Base-by-base conservation (phyloP, 1,140 invertebrate species). In the Drosophila azteca region DNA sequence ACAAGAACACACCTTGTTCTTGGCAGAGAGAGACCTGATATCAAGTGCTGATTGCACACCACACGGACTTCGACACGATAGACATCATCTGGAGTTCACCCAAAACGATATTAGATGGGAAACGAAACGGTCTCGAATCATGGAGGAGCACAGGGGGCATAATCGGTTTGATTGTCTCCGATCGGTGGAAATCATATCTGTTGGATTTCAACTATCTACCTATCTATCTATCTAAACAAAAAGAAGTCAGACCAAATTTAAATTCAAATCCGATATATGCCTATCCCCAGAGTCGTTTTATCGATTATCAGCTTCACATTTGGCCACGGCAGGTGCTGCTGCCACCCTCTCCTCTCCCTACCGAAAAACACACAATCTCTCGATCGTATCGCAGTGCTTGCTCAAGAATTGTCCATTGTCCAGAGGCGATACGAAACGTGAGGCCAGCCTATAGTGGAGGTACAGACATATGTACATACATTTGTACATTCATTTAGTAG, bases 311-410 rank as follows among this genome's bases (percentile, higher is more conserved):
- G 24, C 3, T 24, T 24, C 24, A 24, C 24, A 24, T 3, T 24
- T 20, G 5, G 24, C 24, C 8, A 9, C 29, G 29, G 29, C 29
- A 2, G 29, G 0, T 31, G 29, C 29, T 8, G 29, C 29, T 20
- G 17, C 17, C 17, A 20, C 17, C 17, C 17, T 20, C 17, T 20
- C 17, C 17, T 20, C 15, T 9, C 39, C 24, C 53, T 39, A 48
- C 41, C 29, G 24, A 50, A 43, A n/a, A 41, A 69, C 62, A 68
- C 70, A 62, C 60, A 62, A 55, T 62, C 41, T 51, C 24, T 24
- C 58, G 77, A 80, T 81, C 60, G 67, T 81, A 82, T 82, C 79
- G 59, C 17, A 17, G 3, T n/a, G 39, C 31, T 31, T 20, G 20
- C 31, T 31, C 43, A 44, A 68, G 39, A 48, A 51, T 39, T 45